Percentiles rank a stretch among this genome's conserved stretches.
These are phyloP conservation scores for Atherinomorus stipes DNA, from an alignment of 2,113 vertebrate species.

Conservation along the genomic window DNA sequence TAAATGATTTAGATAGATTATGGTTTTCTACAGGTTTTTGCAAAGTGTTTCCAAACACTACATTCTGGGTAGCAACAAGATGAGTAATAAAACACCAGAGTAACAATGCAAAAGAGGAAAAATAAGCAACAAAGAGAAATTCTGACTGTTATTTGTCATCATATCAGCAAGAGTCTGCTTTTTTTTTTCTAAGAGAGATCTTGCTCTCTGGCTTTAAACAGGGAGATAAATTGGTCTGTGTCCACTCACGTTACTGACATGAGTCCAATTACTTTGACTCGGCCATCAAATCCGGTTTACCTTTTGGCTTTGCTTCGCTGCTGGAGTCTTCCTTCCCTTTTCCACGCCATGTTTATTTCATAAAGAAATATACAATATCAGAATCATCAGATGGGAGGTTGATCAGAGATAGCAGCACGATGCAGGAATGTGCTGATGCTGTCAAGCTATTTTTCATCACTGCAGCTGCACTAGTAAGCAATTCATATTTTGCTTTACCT, in stretches of 20 bases:
- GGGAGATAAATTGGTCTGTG: conserved; percentile 62
- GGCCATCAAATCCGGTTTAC: conserved; percentile 45
- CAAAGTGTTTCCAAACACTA: neutral
- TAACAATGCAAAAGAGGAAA: neutral
- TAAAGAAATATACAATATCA: conserved; percentile 65
- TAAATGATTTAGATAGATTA: too few relatives aligned
- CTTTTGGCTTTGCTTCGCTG: conserved; percentile 35
- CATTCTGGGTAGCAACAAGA: neutral
- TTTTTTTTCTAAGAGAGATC: conserved; percentile 23
- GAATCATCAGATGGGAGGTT: conserved; percentile 56
- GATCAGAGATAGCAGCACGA: conserved; percentile 60
- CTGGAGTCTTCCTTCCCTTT: conserved; percentile 17
- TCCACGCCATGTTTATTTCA: conserved; percentile 66
- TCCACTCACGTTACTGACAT: conserved; percentile 61
- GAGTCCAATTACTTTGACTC: conserved; percentile 60
- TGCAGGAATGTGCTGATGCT: conserved; percentile 67
- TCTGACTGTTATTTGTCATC: neutral
- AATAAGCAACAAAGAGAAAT: neutral
- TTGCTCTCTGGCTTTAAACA: conserved; percentile 45
- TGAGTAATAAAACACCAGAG: too few relatives aligned
- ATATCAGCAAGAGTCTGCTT: conserved; percentile 32
- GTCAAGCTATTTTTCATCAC: conserved; percentile 47
- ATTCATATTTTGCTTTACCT: conserved; percentile 64
- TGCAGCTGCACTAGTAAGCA: conserved; percentile 49
- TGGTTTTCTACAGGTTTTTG: too few relatives aligned